Base-by-base conservation (phyloP, 2,113 vertebrate genomes). In the Cheirogaleus medius region DNA sequence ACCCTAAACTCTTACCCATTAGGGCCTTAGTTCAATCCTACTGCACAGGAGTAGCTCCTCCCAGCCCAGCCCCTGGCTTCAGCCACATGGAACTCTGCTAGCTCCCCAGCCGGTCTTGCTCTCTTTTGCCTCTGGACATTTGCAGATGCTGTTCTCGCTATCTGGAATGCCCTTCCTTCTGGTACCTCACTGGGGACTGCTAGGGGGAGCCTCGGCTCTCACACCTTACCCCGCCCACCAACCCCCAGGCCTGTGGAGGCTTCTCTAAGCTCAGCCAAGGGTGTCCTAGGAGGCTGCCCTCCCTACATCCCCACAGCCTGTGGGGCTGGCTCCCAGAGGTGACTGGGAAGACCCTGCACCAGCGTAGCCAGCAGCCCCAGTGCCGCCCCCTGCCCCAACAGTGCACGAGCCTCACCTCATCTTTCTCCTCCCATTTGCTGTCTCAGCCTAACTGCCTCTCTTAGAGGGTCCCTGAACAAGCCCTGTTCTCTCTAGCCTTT, bases 91-190 rank as follows among this genome's bases (percentile, higher is more conserved):
- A 69, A 37, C 14, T 11, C 12, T 52, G 68, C 73, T 58, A 52
- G 34, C 49, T 64, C 66, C 44, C 52, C 4, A 3, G 15, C 23
- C 77, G 15, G 42, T 76, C 78, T 85, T 87, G 34, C 13, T 81
- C 11, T 32, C 10, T 91, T 91, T 80, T 63, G 25, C n/a, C 77
- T 73, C 82, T 82, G 95, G n/a, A 68, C 56, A 42, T 89, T 87
- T 32, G 34, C 66, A 86, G 66, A n/a, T 63, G 52, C 82, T 69
- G 13, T 74, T 80, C 15, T 88, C 39, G 14, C 56, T 34, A 7
- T 49, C 66, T 89, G 39, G 60, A 81, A 68, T 84, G 89, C 25
- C 25, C 37, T 96, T 94, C 73, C 56, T 91, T 52, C 85, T 85
- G 34, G 37, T 21, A 1, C 60, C 49, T 85, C 76, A 52, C 0